phyloP scores from a whole-genome alignment of 2,888 invertebrate genomes.

The Drosophila rubida region DNA sequence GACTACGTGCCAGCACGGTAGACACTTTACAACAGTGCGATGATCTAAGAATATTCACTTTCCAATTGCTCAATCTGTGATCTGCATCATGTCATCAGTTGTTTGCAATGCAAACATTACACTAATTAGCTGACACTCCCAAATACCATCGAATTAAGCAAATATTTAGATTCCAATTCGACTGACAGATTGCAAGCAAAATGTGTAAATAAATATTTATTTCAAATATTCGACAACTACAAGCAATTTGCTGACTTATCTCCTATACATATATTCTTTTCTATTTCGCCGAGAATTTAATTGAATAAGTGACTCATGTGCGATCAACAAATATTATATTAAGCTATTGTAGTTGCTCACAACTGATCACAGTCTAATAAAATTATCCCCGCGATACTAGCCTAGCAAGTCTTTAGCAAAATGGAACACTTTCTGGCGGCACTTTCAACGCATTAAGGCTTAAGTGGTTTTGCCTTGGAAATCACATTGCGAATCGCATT shows the following conservation, averaged over 20 bases:
- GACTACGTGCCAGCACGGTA: not conserved
- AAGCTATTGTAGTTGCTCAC: no score
- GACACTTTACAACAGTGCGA: not conserved
- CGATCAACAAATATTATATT: not conserved
- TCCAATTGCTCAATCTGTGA: not conserved
- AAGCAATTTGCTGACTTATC: no score
- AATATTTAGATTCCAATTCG: no score
- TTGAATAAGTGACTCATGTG: not conserved
- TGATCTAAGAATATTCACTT: conserved; percentile 11
- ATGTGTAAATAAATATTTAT: no score
- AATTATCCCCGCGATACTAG: no score
- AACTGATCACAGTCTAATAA: not conserved
- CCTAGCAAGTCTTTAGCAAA: no score
- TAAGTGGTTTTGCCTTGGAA: conserved; percentile 28
- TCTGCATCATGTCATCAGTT: not conserved
- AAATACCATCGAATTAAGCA: no score
- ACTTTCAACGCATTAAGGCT: not conserved
- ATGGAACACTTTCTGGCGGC: not conserved
- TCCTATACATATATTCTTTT: not conserved
- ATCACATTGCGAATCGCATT: conserved; percentile 6
- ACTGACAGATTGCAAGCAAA: no score
- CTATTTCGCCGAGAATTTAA: not conserved
- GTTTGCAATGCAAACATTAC: no score
- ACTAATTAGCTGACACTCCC: no score
- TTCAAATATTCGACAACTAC: no score